Conservation (phyloP, 2,113 vertebrate species). For the Andinoacara biseriatus region DNA sequence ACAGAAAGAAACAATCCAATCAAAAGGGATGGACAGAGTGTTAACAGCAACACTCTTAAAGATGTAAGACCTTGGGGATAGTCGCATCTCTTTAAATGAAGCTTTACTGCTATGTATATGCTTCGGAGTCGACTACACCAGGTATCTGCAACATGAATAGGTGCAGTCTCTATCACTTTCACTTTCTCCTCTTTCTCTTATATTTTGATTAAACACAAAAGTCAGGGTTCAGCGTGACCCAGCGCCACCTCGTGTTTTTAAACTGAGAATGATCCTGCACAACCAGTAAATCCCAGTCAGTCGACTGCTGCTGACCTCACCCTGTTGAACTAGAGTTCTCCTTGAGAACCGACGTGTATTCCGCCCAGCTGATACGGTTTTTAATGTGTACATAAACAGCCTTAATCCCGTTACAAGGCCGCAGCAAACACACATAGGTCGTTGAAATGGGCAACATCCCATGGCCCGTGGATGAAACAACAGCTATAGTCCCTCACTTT, state of each 20-base stretch:
- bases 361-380: not conserved
- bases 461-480: not conserved
- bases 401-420: not conserved
- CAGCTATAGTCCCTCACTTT: not conserved
- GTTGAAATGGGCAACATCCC: not conserved
- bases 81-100: not conserved
- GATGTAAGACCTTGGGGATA: not conserved
- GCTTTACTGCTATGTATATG: not conserved
- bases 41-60: not conserved
- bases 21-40: not conserved
- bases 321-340: not conserved
- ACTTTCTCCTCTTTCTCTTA: not conserved
- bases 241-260: conserved; percentile 39
- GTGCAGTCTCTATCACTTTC: not conserved
- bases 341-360: not conserved
- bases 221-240: not conserved
- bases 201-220: not conserved
- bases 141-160: not conserved
- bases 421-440: not conserved
- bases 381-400: not conserved
- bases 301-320: conserved; percentile 22
- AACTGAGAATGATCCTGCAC: not conserved
- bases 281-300: conserved; percentile 6
- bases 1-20: not conserved
- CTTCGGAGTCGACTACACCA: not conserved